phyloP scores from a whole-genome alignment of 2,888 invertebrate species.

The Colostygia pectinataria region DNA sequence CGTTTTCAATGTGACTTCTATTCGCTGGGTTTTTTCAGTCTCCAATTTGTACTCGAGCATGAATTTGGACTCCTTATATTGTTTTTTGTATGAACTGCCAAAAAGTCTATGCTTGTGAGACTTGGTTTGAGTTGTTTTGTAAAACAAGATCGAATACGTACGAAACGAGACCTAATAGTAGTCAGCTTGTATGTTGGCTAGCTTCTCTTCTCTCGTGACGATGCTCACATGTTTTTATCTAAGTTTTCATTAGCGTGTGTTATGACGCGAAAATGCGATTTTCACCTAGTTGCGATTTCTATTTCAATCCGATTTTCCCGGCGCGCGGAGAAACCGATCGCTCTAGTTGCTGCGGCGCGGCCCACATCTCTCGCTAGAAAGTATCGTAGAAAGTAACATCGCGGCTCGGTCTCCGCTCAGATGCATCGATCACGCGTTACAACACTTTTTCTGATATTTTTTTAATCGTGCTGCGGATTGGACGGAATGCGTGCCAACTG shows the following conservation, averaged over 20 bases:
- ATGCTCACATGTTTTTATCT: slow-evolving; percentile 21
- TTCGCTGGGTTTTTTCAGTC: too few species aligned
- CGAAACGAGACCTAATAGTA: too few species aligned
- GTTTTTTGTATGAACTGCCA: too few species aligned
- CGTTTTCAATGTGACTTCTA: slow-evolving; percentile 21
- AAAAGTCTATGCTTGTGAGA: too few species aligned
- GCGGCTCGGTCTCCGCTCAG: slow-evolving; percentile 67
- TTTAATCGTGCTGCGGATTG: slow-evolving; percentile 41
- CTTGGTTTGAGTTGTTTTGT: too few species aligned
- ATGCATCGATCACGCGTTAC: slow-evolving; percentile 67
- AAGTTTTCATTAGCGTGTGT: slow-evolving; percentile 63
- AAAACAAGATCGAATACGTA: too few species aligned
- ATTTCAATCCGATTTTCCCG: slow-evolving; percentile 82
- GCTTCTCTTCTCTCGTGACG: slow-evolving; percentile 7
- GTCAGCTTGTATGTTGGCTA: too few species aligned
- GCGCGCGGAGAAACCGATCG: slow-evolving; percentile 80
- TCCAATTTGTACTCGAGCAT: too few species aligned
- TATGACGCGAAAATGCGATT: slow-evolving; percentile 76
- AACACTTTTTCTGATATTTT: slow-evolving; percentile 57
- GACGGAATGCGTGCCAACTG: slow-evolving; percentile 41
- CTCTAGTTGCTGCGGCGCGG: slow-evolving; percentile 77
- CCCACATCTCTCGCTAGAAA: slow-evolving; percentile 82
- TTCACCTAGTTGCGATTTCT: slow-evolving; percentile 77
- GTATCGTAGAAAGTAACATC: slow-evolving; percentile 82
- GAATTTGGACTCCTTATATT: too few species aligned